These are phyloP conservation scores for Hirtodrosophila alboralis DNA, from an alignment of 2,888 invertebrate genomes.

Conservation along the genomic window DNA sequence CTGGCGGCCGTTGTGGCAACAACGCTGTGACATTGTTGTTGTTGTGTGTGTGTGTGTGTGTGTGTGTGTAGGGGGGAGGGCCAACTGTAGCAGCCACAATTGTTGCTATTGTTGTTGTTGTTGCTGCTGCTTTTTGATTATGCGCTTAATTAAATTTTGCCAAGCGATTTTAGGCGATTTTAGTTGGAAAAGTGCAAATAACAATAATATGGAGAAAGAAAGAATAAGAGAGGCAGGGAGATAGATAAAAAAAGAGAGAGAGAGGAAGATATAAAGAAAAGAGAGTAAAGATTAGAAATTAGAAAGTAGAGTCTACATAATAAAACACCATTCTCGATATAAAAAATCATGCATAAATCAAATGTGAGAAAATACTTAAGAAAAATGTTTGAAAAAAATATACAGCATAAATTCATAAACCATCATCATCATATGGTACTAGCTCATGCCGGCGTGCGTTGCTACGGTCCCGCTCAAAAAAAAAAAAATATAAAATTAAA, in stretches of 20 bases:
- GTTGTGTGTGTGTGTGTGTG: constrained; percentile 6
- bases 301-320: too few species aligned
- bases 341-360: too few species aligned
- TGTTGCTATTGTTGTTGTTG: constrained; percentile 28
- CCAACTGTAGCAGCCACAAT: constrained; percentile 10
- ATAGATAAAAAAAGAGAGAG: not conserved
- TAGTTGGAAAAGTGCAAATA: constrained; percentile 39
- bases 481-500: too few species aligned
- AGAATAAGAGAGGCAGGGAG: not conserved
- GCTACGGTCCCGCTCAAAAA: too few species aligned
- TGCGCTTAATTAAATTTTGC: constrained; percentile 68
- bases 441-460: too few species aligned
- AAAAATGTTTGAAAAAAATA: too few species aligned
- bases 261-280: not conserved
- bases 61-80: constrained; percentile 1
- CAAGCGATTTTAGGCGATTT: constrained; percentile 48
- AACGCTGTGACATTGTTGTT: constrained; percentile 36
- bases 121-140: constrained; percentile 49
- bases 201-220: constrained; percentile 2
- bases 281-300: too few species aligned
- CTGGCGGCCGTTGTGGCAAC: constrained; percentile 1
- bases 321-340: too few species aligned
- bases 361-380: too few species aligned
- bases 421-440: too few species aligned
- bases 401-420: too few species aligned